These are phyloP conservation scores for Lumbricus terrestris DNA, from an alignment of 2,888 invertebrate species.

Conservation along the genomic window DNA sequence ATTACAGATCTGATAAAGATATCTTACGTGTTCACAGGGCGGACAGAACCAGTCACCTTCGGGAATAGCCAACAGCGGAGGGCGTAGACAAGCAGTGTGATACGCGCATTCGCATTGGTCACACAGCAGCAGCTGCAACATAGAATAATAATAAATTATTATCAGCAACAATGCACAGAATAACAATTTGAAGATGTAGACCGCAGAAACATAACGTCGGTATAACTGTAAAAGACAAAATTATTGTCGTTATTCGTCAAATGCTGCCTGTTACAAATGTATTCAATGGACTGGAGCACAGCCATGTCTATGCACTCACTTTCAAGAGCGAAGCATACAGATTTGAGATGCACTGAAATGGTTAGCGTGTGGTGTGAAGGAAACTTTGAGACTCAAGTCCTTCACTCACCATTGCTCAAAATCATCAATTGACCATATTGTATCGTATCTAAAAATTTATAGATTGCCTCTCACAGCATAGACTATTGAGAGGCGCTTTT, in stretches of 20 bases:
- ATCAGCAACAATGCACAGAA: background rate
- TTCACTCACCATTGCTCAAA: too few relatives aligned
- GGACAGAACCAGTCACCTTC: slow-evolving; percentile 99
- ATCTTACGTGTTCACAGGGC: slow-evolving; percentile 86
- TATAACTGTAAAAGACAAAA: background rate
- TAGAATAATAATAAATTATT: too few relatives aligned
- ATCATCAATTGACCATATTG: too few relatives aligned
- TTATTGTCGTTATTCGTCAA: background rate
- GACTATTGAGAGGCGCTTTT: too few relatives aligned
- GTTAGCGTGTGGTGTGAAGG: too few relatives aligned
- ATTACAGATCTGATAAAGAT: background rate
- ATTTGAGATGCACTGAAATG: too few relatives aligned
- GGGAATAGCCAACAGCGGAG: slow-evolving; percentile 87
- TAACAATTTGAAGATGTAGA: background rate
- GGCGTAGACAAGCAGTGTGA: slow-evolving; percentile 92
- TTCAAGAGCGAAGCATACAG: too few relatives aligned
- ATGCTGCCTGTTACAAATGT: too few relatives aligned
- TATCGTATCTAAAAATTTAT: too few relatives aligned
- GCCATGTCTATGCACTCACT: background rate
- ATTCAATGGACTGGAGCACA: background rate
- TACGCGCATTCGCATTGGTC: slow-evolving; percentile 93
- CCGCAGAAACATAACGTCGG: background rate
- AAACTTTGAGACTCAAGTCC: too few relatives aligned
- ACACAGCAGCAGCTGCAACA: slow-evolving; percentile 78
- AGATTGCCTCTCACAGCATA: too few relatives aligned